Conservation (phyloP, 2,797 vertebrate species). For the Sternarchorhynchus goeldii region DNA sequence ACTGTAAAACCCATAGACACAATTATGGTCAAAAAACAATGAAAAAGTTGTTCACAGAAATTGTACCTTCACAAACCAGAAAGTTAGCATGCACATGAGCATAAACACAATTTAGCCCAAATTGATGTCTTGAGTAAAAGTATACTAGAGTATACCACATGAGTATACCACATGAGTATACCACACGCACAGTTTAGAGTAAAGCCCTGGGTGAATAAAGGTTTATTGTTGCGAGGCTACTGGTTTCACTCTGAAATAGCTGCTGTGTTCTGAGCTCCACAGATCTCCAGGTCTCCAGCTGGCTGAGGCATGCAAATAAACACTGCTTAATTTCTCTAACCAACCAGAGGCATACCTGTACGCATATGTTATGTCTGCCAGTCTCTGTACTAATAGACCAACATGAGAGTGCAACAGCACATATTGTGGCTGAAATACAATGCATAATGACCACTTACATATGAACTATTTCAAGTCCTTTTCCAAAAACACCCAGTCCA, state of each 20-base stretch:
- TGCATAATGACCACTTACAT: not conserved
- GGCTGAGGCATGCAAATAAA: conserved; percentile 59
- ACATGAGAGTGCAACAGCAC: conserved; percentile 26
- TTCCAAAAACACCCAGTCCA: not conserved
- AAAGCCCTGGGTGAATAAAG: conserved; percentile 37
- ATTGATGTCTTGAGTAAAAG: not conserved
- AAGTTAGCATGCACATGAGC: not conserved
- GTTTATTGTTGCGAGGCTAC: conserved; percentile 51
- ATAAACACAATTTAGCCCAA: not conserved
- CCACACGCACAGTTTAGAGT: conserved; percentile 31
- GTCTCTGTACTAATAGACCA: conserved; percentile 24
- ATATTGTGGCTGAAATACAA: conserved; percentile 39
- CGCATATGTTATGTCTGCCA: conserved; percentile 35
- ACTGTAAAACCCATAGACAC: too few relatives aligned
- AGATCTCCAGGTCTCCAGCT: conserved; percentile 53
- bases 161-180: not conserved
- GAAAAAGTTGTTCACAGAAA: too few relatives aligned
- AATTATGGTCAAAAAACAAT: too few relatives aligned
- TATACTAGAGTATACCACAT: not conserved
- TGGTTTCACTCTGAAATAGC: conserved; percentile 46
- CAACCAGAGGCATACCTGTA: conserved; percentile 56
- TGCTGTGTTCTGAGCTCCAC: conserved; percentile 39
- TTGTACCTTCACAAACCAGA: too few relatives aligned
- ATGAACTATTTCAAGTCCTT: not conserved
- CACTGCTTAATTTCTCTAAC: conserved; percentile 55